Base-by-base conservation (phyloP, 1,140 invertebrate species). In the Papilio glaucus region DNA sequence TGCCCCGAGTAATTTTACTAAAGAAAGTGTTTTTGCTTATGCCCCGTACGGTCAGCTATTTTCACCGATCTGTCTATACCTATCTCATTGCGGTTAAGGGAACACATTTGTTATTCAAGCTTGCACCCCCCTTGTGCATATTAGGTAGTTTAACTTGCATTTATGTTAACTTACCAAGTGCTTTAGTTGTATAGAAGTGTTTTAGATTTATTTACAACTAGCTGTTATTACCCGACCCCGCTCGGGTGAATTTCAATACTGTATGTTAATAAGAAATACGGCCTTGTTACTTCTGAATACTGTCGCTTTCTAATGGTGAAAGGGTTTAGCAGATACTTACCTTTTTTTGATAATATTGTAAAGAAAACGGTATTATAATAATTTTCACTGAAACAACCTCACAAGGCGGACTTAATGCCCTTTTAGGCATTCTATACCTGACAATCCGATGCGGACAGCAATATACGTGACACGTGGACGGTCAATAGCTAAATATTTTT, bases 11-110 rank as follows among this genome's bases (percentile, higher is more conserved):
- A 77, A 72, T 41, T 41, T 69, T 63, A 72, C 71, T 26, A 71
- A 75, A 79, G 86, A 86, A 89, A 86, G 83, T 89, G 87, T 83
- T 89, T 89, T 89, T 86, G 85, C 85, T 86, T 86, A 86, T 88
- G 79, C 74, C 77, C 74, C 75, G 72, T 74, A 73, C 77, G 45
- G 53, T 72, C 33, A 15, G 57, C 29, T 65, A 78, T 87, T 88
- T 89, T 89, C 86, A 82, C 86, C 84, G 75, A 86, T 84, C 79
- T 78, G 77, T 78, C 76, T 72, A 74, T 73, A 69, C 72, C 83
- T 84, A 85, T 87, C 83, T 85, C 75, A 84, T 78, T 61, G 84
- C 86, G 83, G 83, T 84, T 80, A 88, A 79, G 80, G 72, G 84
- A 85, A 69, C 85, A 75, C 79, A 83, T 82, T 89, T 85, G 74